These are phyloP conservation scores for Trachurus trachurus DNA, from an alignment of 2,797 vertebrate species.

Conservation along the genomic window DNA sequence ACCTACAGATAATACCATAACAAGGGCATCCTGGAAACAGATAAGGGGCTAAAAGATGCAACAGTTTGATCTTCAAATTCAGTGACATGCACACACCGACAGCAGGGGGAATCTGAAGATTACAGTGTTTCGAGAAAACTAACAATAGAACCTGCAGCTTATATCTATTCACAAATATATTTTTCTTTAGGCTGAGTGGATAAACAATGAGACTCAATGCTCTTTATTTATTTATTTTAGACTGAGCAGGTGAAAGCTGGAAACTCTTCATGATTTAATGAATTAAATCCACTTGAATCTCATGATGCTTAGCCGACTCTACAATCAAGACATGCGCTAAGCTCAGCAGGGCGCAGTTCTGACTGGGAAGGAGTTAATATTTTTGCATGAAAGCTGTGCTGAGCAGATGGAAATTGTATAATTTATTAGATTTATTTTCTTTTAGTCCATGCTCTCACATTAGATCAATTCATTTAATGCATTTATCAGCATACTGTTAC, in stretches of 20 bases:
- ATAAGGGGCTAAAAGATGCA: background rate
- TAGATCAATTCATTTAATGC: background rate
- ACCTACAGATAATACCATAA: background rate
- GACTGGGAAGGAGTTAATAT: background rate
- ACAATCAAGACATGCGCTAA: slow-evolving; percentile 6
- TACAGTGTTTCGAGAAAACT: background rate
- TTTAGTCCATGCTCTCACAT: background rate
- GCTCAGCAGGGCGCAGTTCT: background rate
- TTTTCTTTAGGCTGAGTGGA: too few relatives aligned
- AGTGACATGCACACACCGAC: too few relatives aligned
- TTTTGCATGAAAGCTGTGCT: background rate
- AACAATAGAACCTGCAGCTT: background rate
- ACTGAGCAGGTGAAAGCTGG: slow-evolving; percentile 10
- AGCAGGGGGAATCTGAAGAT: background rate
- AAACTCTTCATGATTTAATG: background rate
- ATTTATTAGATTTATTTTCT: background rate
- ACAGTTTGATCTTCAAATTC: background rate
- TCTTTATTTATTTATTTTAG: background rate
- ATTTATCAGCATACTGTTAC: background rate
- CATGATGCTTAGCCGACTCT: slow-evolving; percentile 1
- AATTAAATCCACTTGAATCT: slow-evolving; percentile 1
- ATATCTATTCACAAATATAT: background rate
- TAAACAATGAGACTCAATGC: background rate
- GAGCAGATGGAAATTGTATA: slow-evolving; percentile 3
- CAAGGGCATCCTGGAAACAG: background rate